phyloP scores from a whole-genome alignment of 2,113 vertebrate species.

The Shinisaurus crocodilurus region DNA sequence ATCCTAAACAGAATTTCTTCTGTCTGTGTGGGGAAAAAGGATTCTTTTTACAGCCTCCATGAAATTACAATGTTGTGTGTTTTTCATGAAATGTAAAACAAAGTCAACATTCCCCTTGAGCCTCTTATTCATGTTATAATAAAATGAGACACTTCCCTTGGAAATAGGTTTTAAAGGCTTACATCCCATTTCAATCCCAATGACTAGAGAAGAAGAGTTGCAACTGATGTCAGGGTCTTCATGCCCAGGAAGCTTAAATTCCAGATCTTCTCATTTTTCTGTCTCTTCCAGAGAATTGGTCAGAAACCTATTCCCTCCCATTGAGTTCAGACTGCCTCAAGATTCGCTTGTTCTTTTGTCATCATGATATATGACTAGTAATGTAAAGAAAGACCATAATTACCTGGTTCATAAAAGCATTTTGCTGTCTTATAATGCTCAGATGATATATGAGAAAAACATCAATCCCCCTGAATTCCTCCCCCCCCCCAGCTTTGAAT shows the following conservation, averaged over 20 bases:
- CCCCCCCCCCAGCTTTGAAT: not conserved
- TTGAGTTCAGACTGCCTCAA: not conserved
- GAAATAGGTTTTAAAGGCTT: slow-evolving; percentile 52
- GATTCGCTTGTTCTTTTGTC: slow-evolving; percentile 33
- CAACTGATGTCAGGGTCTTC: slow-evolving; percentile 49
- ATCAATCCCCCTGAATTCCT: not conserved
- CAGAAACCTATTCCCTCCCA: slow-evolving; percentile 3
- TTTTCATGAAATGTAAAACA: slow-evolving; percentile 55
- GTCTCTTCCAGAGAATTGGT: slow-evolving; percentile 47
- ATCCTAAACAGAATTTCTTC: slow-evolving; percentile 58
- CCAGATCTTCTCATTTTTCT: slow-evolving; percentile 41
- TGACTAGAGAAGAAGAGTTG: slow-evolving; percentile 50
- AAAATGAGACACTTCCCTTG: slow-evolving; percentile 61
- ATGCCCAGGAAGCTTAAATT: slow-evolving; percentile 52
- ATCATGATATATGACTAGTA: slow-evolving; percentile 60
- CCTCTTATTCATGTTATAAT: slow-evolving; percentile 50
- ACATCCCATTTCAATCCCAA: slow-evolving; percentile 50
- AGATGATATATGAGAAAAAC: not conserved
- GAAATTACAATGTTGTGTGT: slow-evolving; percentile 61
- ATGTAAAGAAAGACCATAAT: slow-evolving; percentile 39
- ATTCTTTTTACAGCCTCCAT: slow-evolving; percentile 58
- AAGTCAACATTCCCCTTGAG: slow-evolving; percentile 62
- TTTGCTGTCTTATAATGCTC: not conserved
- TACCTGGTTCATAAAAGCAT: not conserved
- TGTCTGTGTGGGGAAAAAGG: slow-evolving; percentile 39